phyloP scores from a whole-genome alignment of 2,113 vertebrate genomes.

The Hiodon alosoides region DNA sequence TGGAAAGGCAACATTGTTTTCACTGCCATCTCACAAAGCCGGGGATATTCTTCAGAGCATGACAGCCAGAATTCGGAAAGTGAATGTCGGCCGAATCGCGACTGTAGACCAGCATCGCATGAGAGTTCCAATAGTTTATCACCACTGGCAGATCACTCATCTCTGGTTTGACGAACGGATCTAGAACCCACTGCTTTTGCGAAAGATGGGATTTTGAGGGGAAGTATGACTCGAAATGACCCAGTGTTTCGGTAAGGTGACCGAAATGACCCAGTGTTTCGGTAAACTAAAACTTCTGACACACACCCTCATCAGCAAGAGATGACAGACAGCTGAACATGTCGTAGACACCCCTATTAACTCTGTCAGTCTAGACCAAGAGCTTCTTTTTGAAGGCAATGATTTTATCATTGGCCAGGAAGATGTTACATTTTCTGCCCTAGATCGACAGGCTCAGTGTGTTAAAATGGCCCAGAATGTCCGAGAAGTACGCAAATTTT shows the following conservation, averaged over 20 bases:
- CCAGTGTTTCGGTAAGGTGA: conserved; percentile 8
- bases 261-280: conserved; percentile 3
- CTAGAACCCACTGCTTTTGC: not conserved
- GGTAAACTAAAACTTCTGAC: not conserved
- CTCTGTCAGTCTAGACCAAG: no score
- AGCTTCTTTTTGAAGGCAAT: no score
- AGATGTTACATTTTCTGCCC: no score
- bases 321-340: no score
- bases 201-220: no score
- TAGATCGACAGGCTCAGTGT: no score
- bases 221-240: no score
- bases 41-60: not conserved
- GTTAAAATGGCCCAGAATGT: no score
- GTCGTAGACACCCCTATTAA: no score
- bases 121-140: conserved; percentile 9
- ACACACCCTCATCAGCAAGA: no score
- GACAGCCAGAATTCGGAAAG: conserved; percentile 11
- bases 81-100: not conserved
- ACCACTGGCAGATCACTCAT: conserved; percentile 6
- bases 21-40: not conserved
- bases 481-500: no score
- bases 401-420: no score
- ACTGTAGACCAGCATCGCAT: conserved; percentile 4
- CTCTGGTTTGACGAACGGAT: not conserved
- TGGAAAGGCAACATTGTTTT: not conserved